Evolutionary conservation across 2,888 invertebrate genomes (phyloP).

Genomic region (Pharmacophagus antenor): DNA sequence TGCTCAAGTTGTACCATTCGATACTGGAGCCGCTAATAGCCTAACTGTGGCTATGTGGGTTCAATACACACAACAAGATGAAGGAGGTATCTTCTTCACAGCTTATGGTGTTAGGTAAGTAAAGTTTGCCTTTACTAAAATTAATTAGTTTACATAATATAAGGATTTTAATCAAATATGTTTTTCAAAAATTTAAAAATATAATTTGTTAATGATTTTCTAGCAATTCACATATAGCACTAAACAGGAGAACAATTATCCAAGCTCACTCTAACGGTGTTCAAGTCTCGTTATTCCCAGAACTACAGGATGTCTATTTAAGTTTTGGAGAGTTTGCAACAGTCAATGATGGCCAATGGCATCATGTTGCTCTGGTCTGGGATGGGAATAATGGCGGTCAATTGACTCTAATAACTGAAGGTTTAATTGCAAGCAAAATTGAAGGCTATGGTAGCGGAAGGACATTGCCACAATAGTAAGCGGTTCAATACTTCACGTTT

Average conservation of each 20-base stretch:
- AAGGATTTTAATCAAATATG: neutral
- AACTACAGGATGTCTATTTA: slow-evolving; percentile 92
- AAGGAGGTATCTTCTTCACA: slow-evolving; percentile 96
- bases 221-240: slow-evolving; percentile 89
- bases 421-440: slow-evolving; percentile 94
- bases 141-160: no score
- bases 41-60: slow-evolving; percentile 98
- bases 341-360: slow-evolving; percentile 98
- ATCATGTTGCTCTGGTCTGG: slow-evolving; percentile 97
- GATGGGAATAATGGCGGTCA: slow-evolving; percentile 92
- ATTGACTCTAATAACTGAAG: slow-evolving; percentile 95
- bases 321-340: slow-evolving; percentile 95
- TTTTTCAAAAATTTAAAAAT: neutral
- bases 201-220: slow-evolving; percentile 38
- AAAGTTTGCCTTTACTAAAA: neutral
- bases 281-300: slow-evolving; percentile 93
- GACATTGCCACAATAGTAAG: slow-evolving; percentile 90
- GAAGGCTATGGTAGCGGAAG: slow-evolving; percentile 93
- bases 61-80: slow-evolving; percentile 94
- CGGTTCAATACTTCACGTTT: slow-evolving; percentile 31
- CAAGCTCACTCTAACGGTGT: slow-evolving; percentile 97
- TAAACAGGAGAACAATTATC: slow-evolving; percentile 88
- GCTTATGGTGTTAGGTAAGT: slow-evolving; percentile 89
- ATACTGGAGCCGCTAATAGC: slow-evolving; percentile 87
- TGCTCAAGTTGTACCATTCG: slow-evolving; percentile 95